Conservation (phyloP, 2,888 invertebrate genomes). For the Rhyacophila evoluta region DNA sequence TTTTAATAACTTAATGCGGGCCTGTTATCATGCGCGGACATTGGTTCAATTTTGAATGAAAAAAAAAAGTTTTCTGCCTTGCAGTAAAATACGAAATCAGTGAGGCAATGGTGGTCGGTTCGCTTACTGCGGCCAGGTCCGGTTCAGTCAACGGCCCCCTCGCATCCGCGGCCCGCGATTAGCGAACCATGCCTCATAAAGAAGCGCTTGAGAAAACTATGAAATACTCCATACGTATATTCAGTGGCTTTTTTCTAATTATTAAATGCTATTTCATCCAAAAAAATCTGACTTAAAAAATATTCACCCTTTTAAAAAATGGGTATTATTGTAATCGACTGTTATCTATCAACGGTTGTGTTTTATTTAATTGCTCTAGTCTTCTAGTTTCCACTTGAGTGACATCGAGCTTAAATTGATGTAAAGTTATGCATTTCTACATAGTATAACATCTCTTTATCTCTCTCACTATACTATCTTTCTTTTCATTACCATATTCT, state of each 20-base stretch:
- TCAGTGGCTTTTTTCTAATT: not conserved
- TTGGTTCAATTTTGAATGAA: slow-evolving; percentile 31
- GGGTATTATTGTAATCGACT: too few relatives aligned
- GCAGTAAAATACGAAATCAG: slow-evolving; percentile 17
- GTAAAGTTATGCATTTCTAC: too few relatives aligned
- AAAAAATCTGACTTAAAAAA: too few relatives aligned
- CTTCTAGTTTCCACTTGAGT: too few relatives aligned
- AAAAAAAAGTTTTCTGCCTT: slow-evolving; percentile 10
- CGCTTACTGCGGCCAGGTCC: not conserved
- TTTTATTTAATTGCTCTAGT: too few relatives aligned
- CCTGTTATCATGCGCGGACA: slow-evolving; percentile 3
- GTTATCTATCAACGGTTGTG: too few relatives aligned
- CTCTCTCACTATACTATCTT: too few relatives aligned
- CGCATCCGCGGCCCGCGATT: not conserved
- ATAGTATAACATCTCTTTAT: too few relatives aligned
- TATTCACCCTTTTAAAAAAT: too few relatives aligned
- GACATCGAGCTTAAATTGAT: too few relatives aligned
- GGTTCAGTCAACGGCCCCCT: not conserved
- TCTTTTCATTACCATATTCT: too few relatives aligned
- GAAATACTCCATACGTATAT: not conserved
- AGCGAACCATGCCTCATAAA: slow-evolving; percentile 19
- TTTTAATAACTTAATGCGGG: not conserved
- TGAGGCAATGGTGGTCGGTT: not conserved
- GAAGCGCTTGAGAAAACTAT: slow-evolving; percentile 14
- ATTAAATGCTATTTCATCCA: too few relatives aligned